Evolutionary conservation across 2,113 vertebrate species (phyloP).

Genomic region (Callionymus lyra): DNA sequence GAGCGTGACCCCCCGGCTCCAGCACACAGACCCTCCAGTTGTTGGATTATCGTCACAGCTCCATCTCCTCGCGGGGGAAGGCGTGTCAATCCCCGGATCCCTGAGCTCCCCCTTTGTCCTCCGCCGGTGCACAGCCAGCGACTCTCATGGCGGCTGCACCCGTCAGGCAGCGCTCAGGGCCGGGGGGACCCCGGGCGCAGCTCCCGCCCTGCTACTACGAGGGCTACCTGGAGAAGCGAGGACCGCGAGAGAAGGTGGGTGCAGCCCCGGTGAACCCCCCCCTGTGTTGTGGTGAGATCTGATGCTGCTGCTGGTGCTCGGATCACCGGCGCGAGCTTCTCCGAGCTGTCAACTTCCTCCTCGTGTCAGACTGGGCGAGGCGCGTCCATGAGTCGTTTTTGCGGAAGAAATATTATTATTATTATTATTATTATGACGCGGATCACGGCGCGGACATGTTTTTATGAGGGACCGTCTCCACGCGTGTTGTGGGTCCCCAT

Average conservation of each 20-base stretch:
- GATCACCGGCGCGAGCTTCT: conserved; percentile 36
- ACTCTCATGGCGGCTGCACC: conserved; percentile 69
- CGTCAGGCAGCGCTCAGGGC: conserved; percentile 62
- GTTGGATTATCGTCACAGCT: conserved; percentile 44
- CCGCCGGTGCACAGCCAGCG: conserved; percentile 53
- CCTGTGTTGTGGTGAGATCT: conserved; percentile 14
- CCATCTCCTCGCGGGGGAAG: conserved; percentile 56
- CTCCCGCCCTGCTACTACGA: conserved; percentile 76
- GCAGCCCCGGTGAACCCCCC: conserved; percentile 7
- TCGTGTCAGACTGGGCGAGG: conserved; percentile 54
- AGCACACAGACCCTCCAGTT: conserved; percentile 40
- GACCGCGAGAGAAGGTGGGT: conserved; percentile 68
- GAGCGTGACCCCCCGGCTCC: conserved; percentile 15
- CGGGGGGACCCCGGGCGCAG: conserved; percentile 51
- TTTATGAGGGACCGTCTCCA: too few species aligned
- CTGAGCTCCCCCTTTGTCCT: conserved; percentile 69
- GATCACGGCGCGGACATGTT: too few species aligned
- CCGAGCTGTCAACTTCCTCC: conserved; percentile 54
- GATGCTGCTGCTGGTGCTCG: conserved; percentile 4
- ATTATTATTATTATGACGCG: too few species aligned
- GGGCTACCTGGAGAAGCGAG: conserved; percentile 76
- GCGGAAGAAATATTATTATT: too few species aligned
- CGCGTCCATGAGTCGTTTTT: neutral
- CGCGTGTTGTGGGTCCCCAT: too few species aligned
- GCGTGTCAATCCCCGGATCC: conserved; percentile 58